Percentiles rank a stretch among this genome's conserved stretches.
phyloP scores from a whole-genome alignment of 2,797 vertebrate species.

The Paramormyrops hopkinsi region DNA sequence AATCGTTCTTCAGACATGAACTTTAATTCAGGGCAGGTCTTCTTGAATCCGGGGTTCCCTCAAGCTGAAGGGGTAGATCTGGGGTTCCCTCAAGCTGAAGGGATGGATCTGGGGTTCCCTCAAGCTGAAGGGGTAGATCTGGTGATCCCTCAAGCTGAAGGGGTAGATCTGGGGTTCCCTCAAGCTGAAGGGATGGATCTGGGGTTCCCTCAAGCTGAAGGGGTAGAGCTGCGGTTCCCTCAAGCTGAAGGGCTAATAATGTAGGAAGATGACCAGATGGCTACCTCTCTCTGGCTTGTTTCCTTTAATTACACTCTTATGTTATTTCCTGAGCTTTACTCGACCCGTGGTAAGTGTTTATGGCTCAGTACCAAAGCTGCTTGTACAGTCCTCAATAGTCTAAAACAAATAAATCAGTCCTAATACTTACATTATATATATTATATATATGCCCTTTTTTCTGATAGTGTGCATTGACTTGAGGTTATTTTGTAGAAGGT shows the following conservation, averaged over 20 bases:
- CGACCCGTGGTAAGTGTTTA: neutral
- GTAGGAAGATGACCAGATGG: neutral
- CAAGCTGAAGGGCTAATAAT: neutral
- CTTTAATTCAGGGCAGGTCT: neutral
- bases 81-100: too few relatives aligned
- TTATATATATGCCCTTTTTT: neutral
- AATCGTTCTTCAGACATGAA: neutral
- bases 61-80: too few relatives aligned
- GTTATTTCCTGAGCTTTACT: neutral
- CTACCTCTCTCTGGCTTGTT: neutral
- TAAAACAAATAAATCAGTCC: neutral
- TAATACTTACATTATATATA: neutral
- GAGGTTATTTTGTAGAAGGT: too few relatives aligned
- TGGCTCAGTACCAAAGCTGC: neutral
- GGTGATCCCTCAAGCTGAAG: too few relatives aligned
- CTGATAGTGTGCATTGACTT: too few relatives aligned
- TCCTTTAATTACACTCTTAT: neutral
- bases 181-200: neutral
- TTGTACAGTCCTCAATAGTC: neutral
- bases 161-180: too few relatives aligned
- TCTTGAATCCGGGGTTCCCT: neutral
- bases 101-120: neutral
- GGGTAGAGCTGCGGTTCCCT: neutral
- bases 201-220: neutral
- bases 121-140: too few relatives aligned